Evolutionary conservation across 2,113 vertebrate genomes (phyloP), one percentile per base, ranked within the genome.

Genomic region (Hypomesus transpacificus): DNA sequence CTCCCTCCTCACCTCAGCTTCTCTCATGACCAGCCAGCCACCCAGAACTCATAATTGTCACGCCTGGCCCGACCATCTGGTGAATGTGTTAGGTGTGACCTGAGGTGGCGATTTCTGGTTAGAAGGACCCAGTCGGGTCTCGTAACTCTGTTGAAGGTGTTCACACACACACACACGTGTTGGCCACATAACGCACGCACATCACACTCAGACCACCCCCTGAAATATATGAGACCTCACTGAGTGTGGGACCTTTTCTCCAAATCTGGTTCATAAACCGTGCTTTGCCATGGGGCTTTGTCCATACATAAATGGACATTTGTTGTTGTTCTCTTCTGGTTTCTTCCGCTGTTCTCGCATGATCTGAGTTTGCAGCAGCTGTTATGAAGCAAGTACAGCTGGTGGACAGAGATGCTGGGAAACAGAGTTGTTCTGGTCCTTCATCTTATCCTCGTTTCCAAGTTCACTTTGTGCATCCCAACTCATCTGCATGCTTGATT

Each of bases 31-130:
- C 59, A 70, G 51, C 68, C 61, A 66, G 64, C n/a, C 61, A 16
- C 13, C 66, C 65, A 4, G n/a, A 14, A 58, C 74, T 82, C 79
- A 53, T 80, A 65, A 85, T 76, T 53, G 78, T 80, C 80, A 73
- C 79, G 83, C 76, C 76, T 76, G 79, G 70, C 78, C 20, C 69
- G 22, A 71, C 70, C 78, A 82, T 88, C 82, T 86, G 83, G 54
- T 72, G 53, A 73, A 57, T 75, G 68, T 58, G 79, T 83, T 79
- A 70, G 39, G 51, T 34, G 54, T 71, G 61, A 59, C 56, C 22
- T 9, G 1, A 26, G 50, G 63, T 76, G 73, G 67, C 60, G 26
- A 75, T 58, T 59, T 66, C 61, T 73, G 17, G 11, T 16, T 31
- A 20, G 57, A 53, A 57, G 61, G n/a, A 24, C 1, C 75, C 63